A percentile compares a stretch with the other conserved stretches of the same genome.
Evolutionary conservation across 2,888 invertebrate species (phyloP).

Genomic region (Leptarthrus brevirostris): DNA sequence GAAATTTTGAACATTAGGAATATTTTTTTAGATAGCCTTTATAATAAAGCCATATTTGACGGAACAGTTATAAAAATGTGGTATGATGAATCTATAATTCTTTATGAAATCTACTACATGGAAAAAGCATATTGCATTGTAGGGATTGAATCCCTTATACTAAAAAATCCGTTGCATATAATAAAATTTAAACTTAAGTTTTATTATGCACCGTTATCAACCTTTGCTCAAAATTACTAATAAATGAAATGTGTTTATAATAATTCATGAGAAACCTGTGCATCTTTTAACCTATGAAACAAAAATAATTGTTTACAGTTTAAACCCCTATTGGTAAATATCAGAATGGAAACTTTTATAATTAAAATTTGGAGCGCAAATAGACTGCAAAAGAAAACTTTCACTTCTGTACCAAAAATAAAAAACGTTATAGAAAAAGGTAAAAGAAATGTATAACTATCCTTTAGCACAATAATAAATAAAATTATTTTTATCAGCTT

Average conservation of each 20-base stretch:
- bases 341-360: too few relatives aligned
- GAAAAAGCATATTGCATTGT: not conserved
- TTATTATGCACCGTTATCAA: conserved; percentile 7
- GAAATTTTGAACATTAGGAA: not conserved
- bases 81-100: not conserved
- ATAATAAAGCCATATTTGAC: conserved; percentile 9
- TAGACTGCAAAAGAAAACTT: not conserved
- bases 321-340: too few relatives aligned
- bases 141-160: not conserved
- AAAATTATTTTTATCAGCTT: not conserved
- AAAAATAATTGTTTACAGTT: too few relatives aligned
- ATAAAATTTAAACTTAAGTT: not conserved
- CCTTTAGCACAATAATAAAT: not conserved
- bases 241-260: not conserved
- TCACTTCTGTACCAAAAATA: not conserved
- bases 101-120: conserved; percentile 14
- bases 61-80: conserved; percentile 5
- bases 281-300: not conserved
- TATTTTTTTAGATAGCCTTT: conserved; percentile 10
- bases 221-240: not conserved
- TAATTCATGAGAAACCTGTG: too few relatives aligned
- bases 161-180: conserved; percentile 14
- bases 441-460: not conserved
- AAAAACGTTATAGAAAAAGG: not conserved
- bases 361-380: not conserved